A percentile compares a stretch with the other conserved stretches of the same genome.
Evolutionary conservation across 1,140 invertebrate species (phyloP).

Genomic region (Nymphalis io): DNA sequence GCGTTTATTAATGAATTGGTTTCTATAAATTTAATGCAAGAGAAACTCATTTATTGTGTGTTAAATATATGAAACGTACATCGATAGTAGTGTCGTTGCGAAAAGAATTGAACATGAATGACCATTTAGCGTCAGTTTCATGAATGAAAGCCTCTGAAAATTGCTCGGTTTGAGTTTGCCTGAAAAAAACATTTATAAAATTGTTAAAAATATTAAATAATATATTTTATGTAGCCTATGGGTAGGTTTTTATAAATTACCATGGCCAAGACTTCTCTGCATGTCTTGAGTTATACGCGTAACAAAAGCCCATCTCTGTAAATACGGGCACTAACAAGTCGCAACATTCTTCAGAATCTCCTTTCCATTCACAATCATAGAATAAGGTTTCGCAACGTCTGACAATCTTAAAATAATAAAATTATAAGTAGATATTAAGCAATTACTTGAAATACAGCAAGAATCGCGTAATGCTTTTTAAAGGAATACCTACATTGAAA

Average conservation of each 20-base stretch:
- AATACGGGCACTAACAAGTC: constrained; percentile 83
- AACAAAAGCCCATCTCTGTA: constrained; percentile 87
- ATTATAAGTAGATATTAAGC: too few relatives aligned
- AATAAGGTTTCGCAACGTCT: constrained; percentile 81
- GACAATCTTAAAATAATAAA: constrained; percentile 49
- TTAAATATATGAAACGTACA: constrained; percentile 74
- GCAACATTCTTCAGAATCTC: constrained; percentile 82
- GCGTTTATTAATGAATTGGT: too few relatives aligned
- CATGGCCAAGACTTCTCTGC: constrained; percentile 78
- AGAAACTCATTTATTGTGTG: too few relatives aligned
- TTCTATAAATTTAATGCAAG: too few relatives aligned
- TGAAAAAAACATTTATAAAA: constrained; percentile 30
- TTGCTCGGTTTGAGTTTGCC: constrained; percentile 68
- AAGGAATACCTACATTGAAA: constrained; percentile 58
- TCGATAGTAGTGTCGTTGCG: constrained; percentile 74
- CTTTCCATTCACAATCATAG: constrained; percentile 83
- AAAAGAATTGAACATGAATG: constrained; percentile 80
- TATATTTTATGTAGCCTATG: background rate
- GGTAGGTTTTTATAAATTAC: constrained; percentile 59
- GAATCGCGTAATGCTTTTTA: too few relatives aligned
- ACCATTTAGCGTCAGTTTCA: constrained; percentile 84
- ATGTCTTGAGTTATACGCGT: constrained; percentile 84
- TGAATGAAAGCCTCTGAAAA: constrained; percentile 81
- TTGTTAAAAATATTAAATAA: background rate
- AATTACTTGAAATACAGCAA: too few relatives aligned